Conservation (phyloP, 1,140 invertebrate genomes). For the Ceratina calcarata region DNA sequence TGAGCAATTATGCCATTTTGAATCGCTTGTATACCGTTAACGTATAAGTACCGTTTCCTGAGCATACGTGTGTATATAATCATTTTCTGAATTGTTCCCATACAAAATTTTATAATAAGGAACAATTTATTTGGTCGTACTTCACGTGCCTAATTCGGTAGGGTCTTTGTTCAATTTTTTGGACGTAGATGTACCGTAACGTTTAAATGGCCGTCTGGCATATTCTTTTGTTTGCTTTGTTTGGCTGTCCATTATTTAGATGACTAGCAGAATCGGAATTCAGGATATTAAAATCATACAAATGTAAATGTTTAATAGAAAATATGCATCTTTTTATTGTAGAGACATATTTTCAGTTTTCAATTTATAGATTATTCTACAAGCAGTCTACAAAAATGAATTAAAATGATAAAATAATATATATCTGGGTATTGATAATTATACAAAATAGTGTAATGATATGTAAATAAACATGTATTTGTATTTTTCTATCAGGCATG, state of each 20-base stretch:
- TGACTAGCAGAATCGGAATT: not conserved
- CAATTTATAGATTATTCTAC: not conserved
- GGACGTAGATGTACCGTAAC: not conserved
- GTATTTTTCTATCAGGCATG: constrained; percentile 86
- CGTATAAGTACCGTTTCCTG: not conserved
- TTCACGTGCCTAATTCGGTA: not conserved
- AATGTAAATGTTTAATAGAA: too few relatives aligned
- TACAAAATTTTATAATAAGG: not conserved
- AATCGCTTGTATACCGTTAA: not conserved
- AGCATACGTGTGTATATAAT: not conserved
- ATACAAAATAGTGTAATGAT: not conserved
- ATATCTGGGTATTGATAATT: not conserved
- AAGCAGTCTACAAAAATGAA: not conserved
- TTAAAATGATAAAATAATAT: not conserved
- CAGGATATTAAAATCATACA: too few relatives aligned
- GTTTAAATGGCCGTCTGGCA: constrained; percentile 58
- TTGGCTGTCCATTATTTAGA: not conserved
- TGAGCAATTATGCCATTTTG: constrained; percentile 44
- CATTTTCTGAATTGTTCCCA: not conserved
- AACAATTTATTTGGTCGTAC: not conserved
- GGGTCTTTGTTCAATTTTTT: constrained; percentile 16
- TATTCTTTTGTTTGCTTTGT: constrained; percentile 37
- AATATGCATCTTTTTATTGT: not conserved
- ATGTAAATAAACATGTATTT: not conserved
- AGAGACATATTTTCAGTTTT: too few relatives aligned